These are phyloP conservation scores for Bhutanitis thaidina DNA, from an alignment of 2,888 invertebrate species.

Conservation along the genomic window DNA sequence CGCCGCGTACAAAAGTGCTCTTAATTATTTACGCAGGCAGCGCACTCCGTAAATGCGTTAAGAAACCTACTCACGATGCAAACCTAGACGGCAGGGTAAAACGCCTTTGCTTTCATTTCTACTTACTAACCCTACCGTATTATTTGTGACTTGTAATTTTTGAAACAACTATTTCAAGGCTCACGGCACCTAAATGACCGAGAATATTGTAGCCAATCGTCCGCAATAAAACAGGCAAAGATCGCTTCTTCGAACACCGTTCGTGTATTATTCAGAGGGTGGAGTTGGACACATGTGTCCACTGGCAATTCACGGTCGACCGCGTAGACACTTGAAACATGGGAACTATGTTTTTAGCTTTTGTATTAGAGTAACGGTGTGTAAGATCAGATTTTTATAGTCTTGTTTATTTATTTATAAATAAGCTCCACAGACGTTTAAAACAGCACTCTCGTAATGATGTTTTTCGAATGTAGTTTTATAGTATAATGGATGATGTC, in stretches of 20 bases:
- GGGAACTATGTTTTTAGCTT: conserved; percentile 34
- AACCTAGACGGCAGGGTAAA: conserved; percentile 23
- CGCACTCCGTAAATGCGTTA: conserved; percentile 47
- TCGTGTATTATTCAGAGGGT: conserved; percentile 66
- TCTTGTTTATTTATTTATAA: background rate
- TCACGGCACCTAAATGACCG: conserved; percentile 32
- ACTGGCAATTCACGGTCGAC: conserved; percentile 47
- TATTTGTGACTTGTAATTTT: conserved; percentile 19
- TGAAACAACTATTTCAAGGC: conserved; percentile 34
- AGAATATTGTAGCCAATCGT: conserved; percentile 55
- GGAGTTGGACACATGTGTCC: conserved; percentile 59
- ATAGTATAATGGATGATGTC: too few relatives aligned
- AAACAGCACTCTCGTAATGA: too few relatives aligned
- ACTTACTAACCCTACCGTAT: conserved; percentile 17
- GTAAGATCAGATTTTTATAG: background rate
- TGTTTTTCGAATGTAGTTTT: too few relatives aligned
- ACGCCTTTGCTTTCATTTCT: conserved; percentile 30
- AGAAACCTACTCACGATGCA: conserved; percentile 30
- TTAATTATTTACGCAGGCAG: conserved; percentile 66
- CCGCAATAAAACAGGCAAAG: conserved; percentile 60
- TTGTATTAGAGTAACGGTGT: conserved; percentile 21
- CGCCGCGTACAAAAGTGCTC: conserved; percentile 54
- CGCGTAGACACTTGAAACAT: conserved; percentile 31
- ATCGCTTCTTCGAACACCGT: conserved; percentile 51
- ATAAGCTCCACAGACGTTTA: too few relatives aligned